Evolutionary conservation across 2,888 invertebrate genomes (phyloP).

Genomic region (Thysanoteuthis rhombus): DNA sequence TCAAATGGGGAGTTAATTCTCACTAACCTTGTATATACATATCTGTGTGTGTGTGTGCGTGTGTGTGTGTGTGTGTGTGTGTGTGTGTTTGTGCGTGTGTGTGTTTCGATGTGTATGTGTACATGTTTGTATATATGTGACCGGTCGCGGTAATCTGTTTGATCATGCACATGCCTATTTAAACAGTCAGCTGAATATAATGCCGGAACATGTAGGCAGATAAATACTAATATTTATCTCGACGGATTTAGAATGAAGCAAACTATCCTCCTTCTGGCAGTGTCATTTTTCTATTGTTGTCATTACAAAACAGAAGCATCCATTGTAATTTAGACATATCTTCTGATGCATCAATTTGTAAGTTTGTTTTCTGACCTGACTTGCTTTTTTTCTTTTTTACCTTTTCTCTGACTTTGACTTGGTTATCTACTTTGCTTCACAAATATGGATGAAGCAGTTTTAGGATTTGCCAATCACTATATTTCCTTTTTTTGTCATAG

Average conservation of each 20-base stretch:
- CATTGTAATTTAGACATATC: neutral
- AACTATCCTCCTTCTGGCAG: neutral
- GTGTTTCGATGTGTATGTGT: neutral
- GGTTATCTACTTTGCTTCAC: neutral
- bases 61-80: too few relatives aligned
- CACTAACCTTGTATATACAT: too few relatives aligned
- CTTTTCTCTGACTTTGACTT: neutral
- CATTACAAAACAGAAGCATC: neutral
- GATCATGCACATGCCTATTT: neutral
- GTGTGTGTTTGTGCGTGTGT: neutral
- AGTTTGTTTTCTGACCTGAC: neutral
- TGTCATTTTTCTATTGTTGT: constrained; percentile 12
- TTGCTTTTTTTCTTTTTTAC: neutral
- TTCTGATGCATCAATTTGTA: neutral
- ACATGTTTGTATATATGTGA: neutral
- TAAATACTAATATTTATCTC: neutral
- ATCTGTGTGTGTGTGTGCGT: too few relatives aligned
- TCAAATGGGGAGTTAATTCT: too few relatives aligned
- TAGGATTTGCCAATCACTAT: neutral
- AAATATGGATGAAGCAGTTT: neutral
- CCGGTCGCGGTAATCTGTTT: neutral
- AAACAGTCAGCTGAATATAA: neutral
- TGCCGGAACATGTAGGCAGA: neutral
- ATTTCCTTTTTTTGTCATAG: neutral
- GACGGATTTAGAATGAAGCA: neutral